Conservation (phyloP, 2,888 invertebrate species). For the Drosophila aldrichi region DNA sequence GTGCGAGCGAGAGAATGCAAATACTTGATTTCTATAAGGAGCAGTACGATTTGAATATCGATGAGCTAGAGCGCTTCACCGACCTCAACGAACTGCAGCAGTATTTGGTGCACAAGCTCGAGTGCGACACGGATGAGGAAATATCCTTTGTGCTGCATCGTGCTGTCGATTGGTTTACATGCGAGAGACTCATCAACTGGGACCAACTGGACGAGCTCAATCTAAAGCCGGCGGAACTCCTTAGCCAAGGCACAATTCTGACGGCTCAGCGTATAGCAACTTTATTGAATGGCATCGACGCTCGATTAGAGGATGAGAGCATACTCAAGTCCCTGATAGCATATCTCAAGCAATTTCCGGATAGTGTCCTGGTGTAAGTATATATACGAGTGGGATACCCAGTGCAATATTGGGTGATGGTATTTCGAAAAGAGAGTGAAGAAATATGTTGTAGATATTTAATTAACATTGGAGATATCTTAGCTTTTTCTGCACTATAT, state of each 20-base stretch:
- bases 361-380: conserved; percentile 35
- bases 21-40: conserved; percentile 32
- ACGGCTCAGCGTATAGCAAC: conserved; percentile 34
- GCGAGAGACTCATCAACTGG: conserved; percentile 31
- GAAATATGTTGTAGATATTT: neutral
- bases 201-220: conserved; percentile 17
- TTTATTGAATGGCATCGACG: conserved; percentile 8
- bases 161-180: conserved; percentile 44
- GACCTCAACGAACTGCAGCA: conserved; percentile 12
- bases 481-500: neutral
- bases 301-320: conserved; percentile 25
- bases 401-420: neutral
- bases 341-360: conserved; percentile 33
- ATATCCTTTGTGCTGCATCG: conserved; percentile 44
- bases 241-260: conserved; percentile 44
- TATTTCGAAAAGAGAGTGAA: neutral
- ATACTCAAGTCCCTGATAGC: conserved; percentile 22
- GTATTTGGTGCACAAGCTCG: conserved; percentile 30
- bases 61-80: conserved; percentile 8
- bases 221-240: conserved; percentile 30
- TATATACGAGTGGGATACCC: neutral
- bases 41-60: conserved; percentile 44
- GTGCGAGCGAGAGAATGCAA: conserved; percentile 8
- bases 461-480: neutral
- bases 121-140: conserved; percentile 35